Percentiles rank a stretch among this genome's conserved stretches.
Conservation (phyloP, 2,113 vertebrate species). For the Cyanoliseus patagonus region DNA sequence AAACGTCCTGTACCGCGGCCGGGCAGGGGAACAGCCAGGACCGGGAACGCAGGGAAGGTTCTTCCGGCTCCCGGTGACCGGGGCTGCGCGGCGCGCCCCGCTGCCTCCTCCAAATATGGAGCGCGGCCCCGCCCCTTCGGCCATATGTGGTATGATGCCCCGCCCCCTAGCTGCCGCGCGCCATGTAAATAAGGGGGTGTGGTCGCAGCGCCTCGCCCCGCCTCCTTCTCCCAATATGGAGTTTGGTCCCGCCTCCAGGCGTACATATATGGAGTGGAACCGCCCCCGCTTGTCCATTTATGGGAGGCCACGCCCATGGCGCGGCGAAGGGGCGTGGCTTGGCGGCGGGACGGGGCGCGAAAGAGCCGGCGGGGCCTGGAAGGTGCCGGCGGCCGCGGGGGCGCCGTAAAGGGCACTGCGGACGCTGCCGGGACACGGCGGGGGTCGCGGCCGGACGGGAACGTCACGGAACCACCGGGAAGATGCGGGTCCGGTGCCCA, state of each 20-base stretch:
- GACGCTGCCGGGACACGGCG: accelerated
- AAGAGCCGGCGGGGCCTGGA: not conserved
- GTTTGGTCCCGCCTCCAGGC: not conserved
- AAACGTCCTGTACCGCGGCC: no score
- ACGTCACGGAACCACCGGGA: not conserved
- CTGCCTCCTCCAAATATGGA: not conserved
- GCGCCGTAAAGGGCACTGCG: not conserved
- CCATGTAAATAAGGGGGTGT: not conserved
- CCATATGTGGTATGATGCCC: not conserved
- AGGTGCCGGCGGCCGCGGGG: not conserved
- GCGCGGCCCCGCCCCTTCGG: accelerated
- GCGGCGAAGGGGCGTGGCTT: accelerated
- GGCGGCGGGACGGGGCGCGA: accelerated
- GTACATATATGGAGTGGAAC: accelerated
- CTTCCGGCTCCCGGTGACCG: no score
- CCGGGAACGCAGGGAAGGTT: no score
- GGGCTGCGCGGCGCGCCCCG: no score
- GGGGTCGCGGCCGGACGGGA: not conserved
- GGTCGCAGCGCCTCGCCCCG: not conserved
- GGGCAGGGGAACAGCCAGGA: no score
- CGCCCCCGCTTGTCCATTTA: accelerated
- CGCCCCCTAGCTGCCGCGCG: not conserved
- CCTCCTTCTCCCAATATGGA: not conserved
- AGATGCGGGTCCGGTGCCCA: accelerated
- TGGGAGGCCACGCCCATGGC: accelerated